Conservation (phyloP, 2,113 vertebrate genomes). For the Coracopsis vasa region DNA sequence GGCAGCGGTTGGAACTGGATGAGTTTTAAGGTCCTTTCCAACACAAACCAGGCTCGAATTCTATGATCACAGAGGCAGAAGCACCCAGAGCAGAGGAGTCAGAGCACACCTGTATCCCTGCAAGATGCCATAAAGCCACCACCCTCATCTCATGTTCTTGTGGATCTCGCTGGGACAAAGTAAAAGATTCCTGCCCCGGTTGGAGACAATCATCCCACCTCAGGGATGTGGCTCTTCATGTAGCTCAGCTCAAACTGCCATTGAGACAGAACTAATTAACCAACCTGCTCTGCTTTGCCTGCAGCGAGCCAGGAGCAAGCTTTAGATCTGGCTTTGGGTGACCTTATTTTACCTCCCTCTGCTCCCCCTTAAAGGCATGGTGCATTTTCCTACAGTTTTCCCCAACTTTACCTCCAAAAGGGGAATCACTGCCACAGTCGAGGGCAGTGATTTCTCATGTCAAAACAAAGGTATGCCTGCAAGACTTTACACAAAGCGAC, state of each 20-base stretch:
- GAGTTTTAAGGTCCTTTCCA: not conserved
- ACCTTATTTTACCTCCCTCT: not conserved
- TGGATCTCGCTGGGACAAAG: not conserved
- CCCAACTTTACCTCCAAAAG: not conserved
- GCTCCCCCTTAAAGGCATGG: accelerated
- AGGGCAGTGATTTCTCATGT: not conserved
- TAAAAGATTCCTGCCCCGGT: not conserved
- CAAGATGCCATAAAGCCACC: not conserved
- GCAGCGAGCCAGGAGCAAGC: not conserved
- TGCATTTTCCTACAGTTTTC: not conserved
- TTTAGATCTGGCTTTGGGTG: not conserved
- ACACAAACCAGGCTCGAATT: not conserved
- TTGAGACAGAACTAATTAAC: not conserved
- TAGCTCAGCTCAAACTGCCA: not conserved
- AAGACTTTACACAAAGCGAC: not conserved
- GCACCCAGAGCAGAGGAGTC: not conserved
- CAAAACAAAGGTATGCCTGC: not conserved
- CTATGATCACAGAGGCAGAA: not conserved
- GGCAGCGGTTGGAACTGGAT: not conserved
- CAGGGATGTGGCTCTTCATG: accelerated
- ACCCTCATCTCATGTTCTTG: accelerated
- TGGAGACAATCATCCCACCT: not conserved
- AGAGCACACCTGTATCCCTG: accelerated
- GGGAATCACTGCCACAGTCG: not conserved
- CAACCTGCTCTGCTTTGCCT: not conserved